Evolutionary conservation across 2,113 vertebrate genomes (phyloP).

Genomic region (Ascaphus truei): DNA sequence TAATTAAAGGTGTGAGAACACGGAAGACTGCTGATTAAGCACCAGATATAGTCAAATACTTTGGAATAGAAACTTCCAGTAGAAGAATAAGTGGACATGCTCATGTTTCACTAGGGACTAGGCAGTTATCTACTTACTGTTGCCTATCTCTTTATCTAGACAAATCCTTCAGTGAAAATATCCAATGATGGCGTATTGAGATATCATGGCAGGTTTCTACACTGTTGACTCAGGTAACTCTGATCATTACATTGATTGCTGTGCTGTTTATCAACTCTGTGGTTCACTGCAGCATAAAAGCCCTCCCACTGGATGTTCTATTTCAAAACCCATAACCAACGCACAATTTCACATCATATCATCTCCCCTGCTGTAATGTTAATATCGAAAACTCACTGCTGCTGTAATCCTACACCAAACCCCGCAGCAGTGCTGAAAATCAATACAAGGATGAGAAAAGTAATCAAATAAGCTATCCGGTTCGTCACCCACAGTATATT

Average conservation of each 20-base stretch:
- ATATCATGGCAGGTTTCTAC: background rate
- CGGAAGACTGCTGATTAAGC: too few relatives aligned
- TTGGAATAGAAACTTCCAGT: too few relatives aligned
- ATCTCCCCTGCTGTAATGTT: conserved; percentile 7
- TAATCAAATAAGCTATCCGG: background rate
- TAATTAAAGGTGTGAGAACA: too few relatives aligned
- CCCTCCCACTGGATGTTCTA: background rate
- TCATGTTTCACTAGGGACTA: background rate
- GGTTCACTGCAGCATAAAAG: conserved; percentile 19
- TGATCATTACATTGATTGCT: conserved; percentile 32
- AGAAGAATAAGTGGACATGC: background rate
- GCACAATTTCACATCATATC: conserved; percentile 15
- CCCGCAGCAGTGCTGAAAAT: background rate
- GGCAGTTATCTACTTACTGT: conserved; percentile 19
- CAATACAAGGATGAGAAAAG: background rate
- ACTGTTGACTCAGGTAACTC: conserved; percentile 30
- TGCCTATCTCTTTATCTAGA: conserved; percentile 36
- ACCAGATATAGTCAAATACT: too few relatives aligned
- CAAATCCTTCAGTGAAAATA: conserved; percentile 36
- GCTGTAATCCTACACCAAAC: conserved; percentile 5
- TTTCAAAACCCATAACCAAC: background rate
- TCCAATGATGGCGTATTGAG: conserved; percentile 25
- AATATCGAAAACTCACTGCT: background rate
- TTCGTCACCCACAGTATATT: background rate
- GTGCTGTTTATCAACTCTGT: background rate